Conservation (phyloP, 2,113 vertebrate genomes). For the Trichomycterus rosablanca region DNA sequence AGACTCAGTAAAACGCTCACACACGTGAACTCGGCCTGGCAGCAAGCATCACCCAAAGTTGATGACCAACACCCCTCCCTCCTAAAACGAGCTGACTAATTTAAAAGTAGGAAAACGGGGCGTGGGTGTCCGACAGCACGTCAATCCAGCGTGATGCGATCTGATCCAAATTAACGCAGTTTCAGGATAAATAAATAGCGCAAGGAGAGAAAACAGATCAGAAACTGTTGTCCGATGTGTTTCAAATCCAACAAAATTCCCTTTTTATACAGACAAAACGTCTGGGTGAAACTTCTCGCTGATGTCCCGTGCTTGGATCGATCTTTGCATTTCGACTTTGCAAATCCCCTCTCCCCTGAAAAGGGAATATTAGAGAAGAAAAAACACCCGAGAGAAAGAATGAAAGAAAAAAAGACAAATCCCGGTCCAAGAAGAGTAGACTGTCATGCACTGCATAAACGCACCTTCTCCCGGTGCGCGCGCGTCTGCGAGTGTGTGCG, state of each 20-base stretch:
- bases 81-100: conserved; percentile 4
- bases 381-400: too few relatives aligned
- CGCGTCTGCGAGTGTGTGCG: background rate
- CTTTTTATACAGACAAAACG: background rate
- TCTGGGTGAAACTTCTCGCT: conserved; percentile 13
- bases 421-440: background rate
- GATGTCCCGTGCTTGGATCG: conserved; percentile 2
- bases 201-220: too few relatives aligned
- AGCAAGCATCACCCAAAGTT: conserved; percentile 26
- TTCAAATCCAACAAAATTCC: background rate
- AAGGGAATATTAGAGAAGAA: too few relatives aligned
- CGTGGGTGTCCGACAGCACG: background rate
- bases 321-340: conserved; percentile 4
- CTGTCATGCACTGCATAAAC: conserved; percentile 23
- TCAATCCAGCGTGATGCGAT: conserved; percentile 3
- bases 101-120: background rate
- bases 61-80: conserved; percentile 11
- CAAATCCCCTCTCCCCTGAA: too few relatives aligned
- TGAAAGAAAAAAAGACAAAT: background rate
- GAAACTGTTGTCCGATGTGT: background rate
- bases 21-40: too few relatives aligned
- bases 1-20: background rate
- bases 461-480: conserved; percentile 1
- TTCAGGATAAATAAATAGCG: background rate
- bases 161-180: background rate